phyloP scores from a whole-genome alignment of 1,140 invertebrate genomes.

The Hylaeus anthracinus region DNA sequence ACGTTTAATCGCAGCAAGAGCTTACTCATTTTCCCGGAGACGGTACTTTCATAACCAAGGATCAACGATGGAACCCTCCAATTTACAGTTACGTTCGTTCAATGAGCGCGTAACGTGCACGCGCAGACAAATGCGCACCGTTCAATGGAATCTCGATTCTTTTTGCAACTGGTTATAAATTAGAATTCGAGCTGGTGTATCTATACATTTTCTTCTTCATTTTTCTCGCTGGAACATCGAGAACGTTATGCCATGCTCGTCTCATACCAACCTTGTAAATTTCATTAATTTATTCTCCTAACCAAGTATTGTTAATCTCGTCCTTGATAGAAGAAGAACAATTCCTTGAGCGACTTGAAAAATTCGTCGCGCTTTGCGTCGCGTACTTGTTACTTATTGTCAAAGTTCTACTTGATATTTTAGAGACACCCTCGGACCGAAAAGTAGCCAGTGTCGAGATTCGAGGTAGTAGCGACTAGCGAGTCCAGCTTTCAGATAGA shows the following conservation, averaged over 20 bases:
- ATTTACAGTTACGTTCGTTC: slow-evolving; percentile 5
- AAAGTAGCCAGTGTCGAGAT: no score
- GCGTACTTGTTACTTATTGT: neutral
- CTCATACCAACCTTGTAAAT: no score
- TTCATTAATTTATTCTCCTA: no score
- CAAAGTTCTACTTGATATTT: neutral
- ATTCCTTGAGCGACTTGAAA: no score
- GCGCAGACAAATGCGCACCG: neutral
- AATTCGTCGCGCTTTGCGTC: neutral
- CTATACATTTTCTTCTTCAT: neutral
- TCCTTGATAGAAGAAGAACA: no score
- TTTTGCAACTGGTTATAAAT: neutral
- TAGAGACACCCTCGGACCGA: neutral
- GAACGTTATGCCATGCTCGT: no score
- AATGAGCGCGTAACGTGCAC: neutral
- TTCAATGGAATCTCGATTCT: no score
- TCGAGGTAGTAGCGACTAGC: no score
- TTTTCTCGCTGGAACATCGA: no score
- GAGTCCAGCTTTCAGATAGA: neutral
- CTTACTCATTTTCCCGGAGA: slow-evolving; percentile 9
- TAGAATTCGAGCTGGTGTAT: no score
- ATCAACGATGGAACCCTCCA: slow-evolving; percentile 11
- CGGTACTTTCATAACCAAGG: slow-evolving; percentile 13
- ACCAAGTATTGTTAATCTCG: no score
- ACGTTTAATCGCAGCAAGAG: slow-evolving; percentile 23